phyloP scores from a whole-genome alignment of 92 coral and sea anemone genomes.

The Scolanthus callimorphus region DNA sequence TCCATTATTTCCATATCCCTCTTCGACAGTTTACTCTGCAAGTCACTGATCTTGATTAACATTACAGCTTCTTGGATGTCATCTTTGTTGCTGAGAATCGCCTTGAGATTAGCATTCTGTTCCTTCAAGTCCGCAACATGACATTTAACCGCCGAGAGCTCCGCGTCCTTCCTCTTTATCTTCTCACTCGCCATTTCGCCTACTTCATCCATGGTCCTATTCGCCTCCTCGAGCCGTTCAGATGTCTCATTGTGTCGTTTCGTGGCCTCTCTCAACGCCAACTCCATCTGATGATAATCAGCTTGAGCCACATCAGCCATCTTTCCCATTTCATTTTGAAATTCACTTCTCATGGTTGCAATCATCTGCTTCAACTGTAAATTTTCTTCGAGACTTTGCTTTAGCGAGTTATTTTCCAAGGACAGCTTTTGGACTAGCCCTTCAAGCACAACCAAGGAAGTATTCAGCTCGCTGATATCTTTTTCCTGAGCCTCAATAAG shows the following conservation, averaged over 20 bases:
- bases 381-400: background rate
- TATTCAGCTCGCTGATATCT: background rate
- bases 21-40: slow-evolving; percentile 24
- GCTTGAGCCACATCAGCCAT: background rate
- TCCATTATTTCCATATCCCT: slow-evolving; percentile 18
- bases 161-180: background rate
- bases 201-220: slow-evolving; percentile 2
- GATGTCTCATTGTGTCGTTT: slow-evolving; percentile 4
- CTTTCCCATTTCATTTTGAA: background rate
- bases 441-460: background rate
- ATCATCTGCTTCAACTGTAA: background rate
- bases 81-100: background rate
- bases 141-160: background rate
- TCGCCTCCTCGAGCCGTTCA: slow-evolving; percentile 4
- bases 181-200: background rate
- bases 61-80: background rate
- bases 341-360: background rate
- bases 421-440: background rate
- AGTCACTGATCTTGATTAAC: slow-evolving; percentile 11
- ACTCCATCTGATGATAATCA: slow-evolving; percentile 8
- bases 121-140: slow-evolving; percentile 4
- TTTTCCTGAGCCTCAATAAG: background rate
- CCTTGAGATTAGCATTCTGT: slow-evolving; percentile 15
- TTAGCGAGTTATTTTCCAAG: background rate
- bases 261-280: slow-evolving; percentile 7